Percentiles rank a stretch among this genome's conserved stretches.
phyloP scores from a whole-genome alignment of 2,113 vertebrate species.

The Aramus guarauna region DNA sequence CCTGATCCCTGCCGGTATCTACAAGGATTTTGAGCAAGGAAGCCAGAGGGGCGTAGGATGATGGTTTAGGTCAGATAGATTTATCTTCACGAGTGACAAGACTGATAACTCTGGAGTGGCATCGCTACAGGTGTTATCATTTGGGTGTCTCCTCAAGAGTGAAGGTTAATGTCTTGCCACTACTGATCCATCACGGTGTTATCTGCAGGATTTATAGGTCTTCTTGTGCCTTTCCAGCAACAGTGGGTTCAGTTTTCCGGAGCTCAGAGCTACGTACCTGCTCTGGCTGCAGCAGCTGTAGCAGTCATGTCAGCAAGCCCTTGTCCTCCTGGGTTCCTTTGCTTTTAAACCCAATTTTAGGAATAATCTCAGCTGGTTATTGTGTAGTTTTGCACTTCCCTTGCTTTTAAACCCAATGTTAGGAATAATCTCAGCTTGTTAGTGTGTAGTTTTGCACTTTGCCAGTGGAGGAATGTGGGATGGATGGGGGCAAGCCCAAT shows the following conservation, averaged over 20 bases:
- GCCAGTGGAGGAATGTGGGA: background rate
- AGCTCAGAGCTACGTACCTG: background rate
- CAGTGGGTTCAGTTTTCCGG: background rate
- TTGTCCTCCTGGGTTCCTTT: background rate
- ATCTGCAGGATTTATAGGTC: constrained; percentile 47
- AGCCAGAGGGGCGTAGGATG: background rate
- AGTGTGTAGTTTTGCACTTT: background rate
- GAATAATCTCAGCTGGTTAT: background rate
- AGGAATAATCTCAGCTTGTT: background rate
- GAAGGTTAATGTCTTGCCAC: constrained; percentile 64
- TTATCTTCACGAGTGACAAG: constrained; percentile 36
- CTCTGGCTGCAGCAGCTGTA: background rate
- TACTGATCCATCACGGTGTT: constrained; percentile 42
- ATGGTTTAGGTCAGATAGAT: constrained; percentile 44
- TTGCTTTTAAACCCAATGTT: too few relatives aligned
- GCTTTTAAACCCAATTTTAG: background rate
- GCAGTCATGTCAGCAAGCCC: fast-evolving
- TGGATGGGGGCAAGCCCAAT: background rate
- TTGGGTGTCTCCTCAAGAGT: constrained; percentile 59
- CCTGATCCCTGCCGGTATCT: background rate
- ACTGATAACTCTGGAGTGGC: constrained; percentile 32
- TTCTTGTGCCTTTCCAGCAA: background rate
- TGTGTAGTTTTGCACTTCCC: background rate
- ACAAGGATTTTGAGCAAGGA: background rate
- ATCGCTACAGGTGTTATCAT: constrained; percentile 60